These are phyloP conservation scores for Hipposideros larvatus DNA, from an alignment of 2,797 vertebrate species.

Conservation along the genomic window DNA sequence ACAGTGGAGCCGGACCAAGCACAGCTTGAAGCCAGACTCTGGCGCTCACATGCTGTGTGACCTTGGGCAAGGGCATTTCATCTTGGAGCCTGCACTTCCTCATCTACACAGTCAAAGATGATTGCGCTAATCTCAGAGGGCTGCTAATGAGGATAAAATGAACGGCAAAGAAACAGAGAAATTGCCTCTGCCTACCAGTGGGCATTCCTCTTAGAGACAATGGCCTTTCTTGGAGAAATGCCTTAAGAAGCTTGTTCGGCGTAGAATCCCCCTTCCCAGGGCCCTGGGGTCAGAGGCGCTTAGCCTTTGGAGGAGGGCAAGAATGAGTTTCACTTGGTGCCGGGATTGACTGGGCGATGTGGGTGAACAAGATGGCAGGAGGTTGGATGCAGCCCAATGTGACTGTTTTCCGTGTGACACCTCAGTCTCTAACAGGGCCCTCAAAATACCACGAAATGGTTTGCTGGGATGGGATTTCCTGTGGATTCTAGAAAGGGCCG, in stretches of 20 bases:
- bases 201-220: constrained; percentile 6
- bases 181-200: constrained; percentile 53
- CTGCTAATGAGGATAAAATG: constrained; percentile 72
- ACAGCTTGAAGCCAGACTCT: background rate
- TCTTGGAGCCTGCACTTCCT: constrained; percentile 58
- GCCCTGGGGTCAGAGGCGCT: background rate
- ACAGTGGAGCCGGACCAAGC: background rate
- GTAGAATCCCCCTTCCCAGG: background rate
- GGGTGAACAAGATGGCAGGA: background rate
- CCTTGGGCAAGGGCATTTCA: constrained; percentile 57
- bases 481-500: background rate
- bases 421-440: background rate
- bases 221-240: constrained; percentile 54
- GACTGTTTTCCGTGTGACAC: background rate
- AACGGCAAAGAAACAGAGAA: constrained; percentile 61
- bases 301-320: background rate
- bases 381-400: background rate
- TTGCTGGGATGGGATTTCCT: background rate
- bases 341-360: background rate
- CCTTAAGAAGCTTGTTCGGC: background rate
- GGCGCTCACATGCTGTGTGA: constrained; percentile 14
- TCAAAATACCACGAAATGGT: background rate
- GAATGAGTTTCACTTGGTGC: background rate
- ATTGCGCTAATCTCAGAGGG: constrained; percentile 56
- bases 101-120: constrained; percentile 64